Evolutionary conservation across 2,113 vertebrate genomes (phyloP), one percentile per base, ranked within the genome.

Genomic region (Pungitius pungitius): DNA sequence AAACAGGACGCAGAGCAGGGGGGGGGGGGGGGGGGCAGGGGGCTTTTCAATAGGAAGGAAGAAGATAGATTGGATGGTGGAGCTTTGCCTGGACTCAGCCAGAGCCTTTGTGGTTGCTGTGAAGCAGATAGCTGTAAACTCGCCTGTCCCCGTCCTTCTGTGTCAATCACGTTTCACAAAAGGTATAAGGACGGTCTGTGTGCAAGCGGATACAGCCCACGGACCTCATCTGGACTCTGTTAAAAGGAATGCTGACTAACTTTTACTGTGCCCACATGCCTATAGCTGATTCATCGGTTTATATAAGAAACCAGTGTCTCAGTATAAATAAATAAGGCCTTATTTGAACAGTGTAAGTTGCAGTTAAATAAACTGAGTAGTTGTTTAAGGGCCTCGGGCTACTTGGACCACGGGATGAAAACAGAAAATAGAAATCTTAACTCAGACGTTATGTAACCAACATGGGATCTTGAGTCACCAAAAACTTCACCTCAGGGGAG

Each of bases 1-100:
- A 89, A 91, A 92, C 89, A 92, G 90, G 90, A 91, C 69, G 81
- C 20, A n/a, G 76, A 66, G 58, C 12, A 7, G 37, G 57, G 14
- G 24, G 24, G 68, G 2, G 1, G 20, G 14, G 73, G 43, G 26
- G 8, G 11, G 11, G 8, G 22, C 30, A 10, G 51, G 10, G 47
- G 71, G 70, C 58, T 73, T 58, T 83, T 87, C 85, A 82, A 86
- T 78, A 62, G 47, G n/a, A 60, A 76, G 85, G 75, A 90, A 90
- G 81, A 73, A 56, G 54, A 57, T 51, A 17, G 71, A 67, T 51
- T 43, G 68, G 64, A 83, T 58, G 27, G 57, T n/a, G 66, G 49
- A 61, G 33, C 17, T 62, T 61, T 3, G 13, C 42, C n/a, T 39
- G 1, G 59, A 77, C 49, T 64, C 54, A 54, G 58, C 20, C 17